These are phyloP conservation scores for Coturnix japonica DNA, from an alignment of 2,113 vertebrate genomes.

Conservation along the genomic window DNA sequence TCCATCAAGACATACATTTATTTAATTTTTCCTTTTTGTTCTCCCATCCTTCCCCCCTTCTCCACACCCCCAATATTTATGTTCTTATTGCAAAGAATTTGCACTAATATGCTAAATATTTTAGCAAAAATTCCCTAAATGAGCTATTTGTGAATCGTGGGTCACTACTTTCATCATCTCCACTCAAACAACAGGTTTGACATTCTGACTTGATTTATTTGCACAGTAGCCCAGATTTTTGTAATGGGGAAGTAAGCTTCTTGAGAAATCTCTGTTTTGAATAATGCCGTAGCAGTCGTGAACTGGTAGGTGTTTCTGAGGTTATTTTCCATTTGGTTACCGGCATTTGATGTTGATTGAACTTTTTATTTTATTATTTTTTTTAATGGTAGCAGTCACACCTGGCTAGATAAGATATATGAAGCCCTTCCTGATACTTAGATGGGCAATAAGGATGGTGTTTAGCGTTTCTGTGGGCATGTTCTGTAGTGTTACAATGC, in stretches of 20 bases:
- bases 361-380: neutral
- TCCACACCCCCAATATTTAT: neutral
- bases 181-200: neutral
- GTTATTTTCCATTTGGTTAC: neutral
- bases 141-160: neutral
- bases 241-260: neutral
- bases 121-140: neutral
- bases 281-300: neutral
- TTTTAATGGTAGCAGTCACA: neutral
- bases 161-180: accelerated
- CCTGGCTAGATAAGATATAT: neutral
- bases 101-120: neutral
- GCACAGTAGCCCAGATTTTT: neutral
- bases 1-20: neutral
- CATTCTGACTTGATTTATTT: neutral
- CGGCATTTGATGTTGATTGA: neutral
- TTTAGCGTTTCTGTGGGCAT: neutral
- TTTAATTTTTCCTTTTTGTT: neutral
- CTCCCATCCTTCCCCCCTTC: too few relatives aligned
- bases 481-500: neutral
- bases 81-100: neutral
- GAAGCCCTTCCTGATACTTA: neutral
- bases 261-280: neutral
- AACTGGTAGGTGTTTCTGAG: neutral
- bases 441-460: neutral